Percentiles rank a stretch among this genome's conserved stretches.
phyloP scores from a whole-genome alignment of 2,113 vertebrate species.

The Labeo catla region DNA sequence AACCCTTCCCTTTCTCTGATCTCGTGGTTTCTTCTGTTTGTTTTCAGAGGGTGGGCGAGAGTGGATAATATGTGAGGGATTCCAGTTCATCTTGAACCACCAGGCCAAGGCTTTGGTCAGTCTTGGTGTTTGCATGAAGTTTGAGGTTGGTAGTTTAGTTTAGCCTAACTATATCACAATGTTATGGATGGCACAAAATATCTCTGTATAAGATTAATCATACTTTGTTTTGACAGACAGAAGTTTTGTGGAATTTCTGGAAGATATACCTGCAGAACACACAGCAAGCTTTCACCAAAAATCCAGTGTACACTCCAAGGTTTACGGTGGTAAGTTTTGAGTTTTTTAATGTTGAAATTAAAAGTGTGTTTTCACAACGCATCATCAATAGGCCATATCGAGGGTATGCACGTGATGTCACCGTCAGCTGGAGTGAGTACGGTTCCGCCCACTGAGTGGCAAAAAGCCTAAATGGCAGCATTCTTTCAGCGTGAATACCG shows the following conservation, averaged over 20 bases:
- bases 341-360: not conserved
- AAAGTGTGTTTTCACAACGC: too few species aligned
- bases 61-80: slow-evolving; percentile 91
- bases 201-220: not conserved
- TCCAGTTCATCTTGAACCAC: slow-evolving; percentile 86
- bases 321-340: slow-evolving; percentile 63
- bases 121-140: slow-evolving; percentile 79
- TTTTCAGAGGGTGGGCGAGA: slow-evolving; percentile 60
- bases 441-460: too few species aligned
- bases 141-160: slow-evolving; percentile 80
- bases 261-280: slow-evolving; percentile 88
- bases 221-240: slow-evolving; percentile 71
- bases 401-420: too few species aligned
- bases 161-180: not conserved
- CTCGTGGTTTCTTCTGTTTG: not conserved
- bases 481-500: too few species aligned
- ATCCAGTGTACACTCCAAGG: slow-evolving; percentile 48
- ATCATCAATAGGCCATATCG: too few species aligned
- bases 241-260: slow-evolving; percentile 86
- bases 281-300: slow-evolving; percentile 79
- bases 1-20: not conserved
- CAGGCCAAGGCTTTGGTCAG: slow-evolving; percentile 86
- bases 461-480: too few species aligned
- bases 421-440: too few species aligned
- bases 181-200: not conserved